These are phyloP conservation scores for Ancistrus triradiatus DNA, from an alignment of 2,113 vertebrate species.

Conservation along the genomic window DNA sequence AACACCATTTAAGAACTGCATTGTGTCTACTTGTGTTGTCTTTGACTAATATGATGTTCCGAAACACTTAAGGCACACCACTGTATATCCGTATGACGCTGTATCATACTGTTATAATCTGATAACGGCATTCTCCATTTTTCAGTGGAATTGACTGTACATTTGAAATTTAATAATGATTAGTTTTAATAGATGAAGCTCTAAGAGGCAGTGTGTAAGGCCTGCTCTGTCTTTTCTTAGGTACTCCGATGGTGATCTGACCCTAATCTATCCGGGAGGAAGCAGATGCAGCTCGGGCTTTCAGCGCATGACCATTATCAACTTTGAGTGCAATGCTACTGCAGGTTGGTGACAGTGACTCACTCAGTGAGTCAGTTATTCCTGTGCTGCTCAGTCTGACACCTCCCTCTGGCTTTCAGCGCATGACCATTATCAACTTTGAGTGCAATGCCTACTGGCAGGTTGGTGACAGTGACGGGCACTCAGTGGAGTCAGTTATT, in stretches of 20 bases:
- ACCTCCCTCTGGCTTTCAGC: slow-evolving; percentile 85
- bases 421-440: slow-evolving; percentile 95
- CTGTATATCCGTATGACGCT: too few relatives aligned
- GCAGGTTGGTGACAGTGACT: slow-evolving; percentile 72
- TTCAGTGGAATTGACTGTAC: too few relatives aligned
- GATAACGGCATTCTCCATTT: too few relatives aligned
- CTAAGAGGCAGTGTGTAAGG: background rate
- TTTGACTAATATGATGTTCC: too few relatives aligned
- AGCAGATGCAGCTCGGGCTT: slow-evolving; percentile 82
- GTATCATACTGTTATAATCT: too few relatives aligned
- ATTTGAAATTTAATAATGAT: too few relatives aligned
- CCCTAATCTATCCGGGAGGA: slow-evolving; percentile 81
- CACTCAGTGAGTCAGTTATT: background rate
- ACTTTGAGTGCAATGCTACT: slow-evolving; percentile 83
- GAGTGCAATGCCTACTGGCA: slow-evolving; percentile 82
- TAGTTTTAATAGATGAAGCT: too few relatives aligned
- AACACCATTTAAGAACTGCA: too few relatives aligned
- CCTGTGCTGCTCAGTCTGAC: background rate
- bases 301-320: slow-evolving; percentile 93
- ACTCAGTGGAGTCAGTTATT: background rate
- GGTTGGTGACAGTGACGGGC: slow-evolving; percentile 66
- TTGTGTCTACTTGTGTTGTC: too few relatives aligned
- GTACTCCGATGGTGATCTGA: slow-evolving; percentile 93
- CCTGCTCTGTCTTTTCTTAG: slow-evolving; percentile 54
- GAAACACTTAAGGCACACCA: too few relatives aligned